Conservation (phyloP, 1,140 invertebrate species). For the Tetraneura akinire region DNA sequence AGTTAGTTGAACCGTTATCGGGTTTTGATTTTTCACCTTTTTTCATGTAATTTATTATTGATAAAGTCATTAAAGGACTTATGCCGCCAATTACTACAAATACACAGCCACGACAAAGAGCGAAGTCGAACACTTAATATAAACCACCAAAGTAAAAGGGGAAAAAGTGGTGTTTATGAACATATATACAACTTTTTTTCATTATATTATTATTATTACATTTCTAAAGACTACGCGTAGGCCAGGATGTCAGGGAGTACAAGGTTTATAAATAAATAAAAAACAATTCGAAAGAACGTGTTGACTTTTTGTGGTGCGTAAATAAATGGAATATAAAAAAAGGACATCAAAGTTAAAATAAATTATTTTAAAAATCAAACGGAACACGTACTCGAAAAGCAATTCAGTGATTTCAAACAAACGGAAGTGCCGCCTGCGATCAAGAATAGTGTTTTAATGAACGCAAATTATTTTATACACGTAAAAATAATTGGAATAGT, state of each 20-base stretch:
- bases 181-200: neutral
- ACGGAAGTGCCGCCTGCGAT: constrained; percentile 15
- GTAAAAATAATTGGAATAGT: constrained; percentile 38
- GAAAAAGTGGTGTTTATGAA: constrained; percentile 25
- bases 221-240: constrained; percentile 2
- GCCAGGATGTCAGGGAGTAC: neutral
- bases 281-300: neutral
- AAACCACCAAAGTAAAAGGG: constrained; percentile 11
- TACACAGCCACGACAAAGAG: neutral
- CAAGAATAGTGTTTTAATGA: constrained; percentile 21
- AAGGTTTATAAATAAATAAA: constrained; percentile 4
- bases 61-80: constrained; percentile 46
- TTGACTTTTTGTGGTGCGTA: constrained; percentile 36
- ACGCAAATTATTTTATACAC: neutral
- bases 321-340: constrained; percentile 39
- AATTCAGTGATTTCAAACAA: constrained; percentile 34
- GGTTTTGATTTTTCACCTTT: constrained; percentile 39
- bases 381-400: constrained; percentile 3
- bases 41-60: constrained; percentile 37
- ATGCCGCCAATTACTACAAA: constrained; percentile 24
- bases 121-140: constrained; percentile 14
- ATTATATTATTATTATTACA: constrained; percentile 32
- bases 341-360: constrained; percentile 43
- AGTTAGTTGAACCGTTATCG: constrained; percentile 42
- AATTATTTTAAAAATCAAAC: constrained; percentile 41